phyloP scores from a whole-genome alignment of 2,797 vertebrate genomes.

The Scleropages formosus region DNA sequence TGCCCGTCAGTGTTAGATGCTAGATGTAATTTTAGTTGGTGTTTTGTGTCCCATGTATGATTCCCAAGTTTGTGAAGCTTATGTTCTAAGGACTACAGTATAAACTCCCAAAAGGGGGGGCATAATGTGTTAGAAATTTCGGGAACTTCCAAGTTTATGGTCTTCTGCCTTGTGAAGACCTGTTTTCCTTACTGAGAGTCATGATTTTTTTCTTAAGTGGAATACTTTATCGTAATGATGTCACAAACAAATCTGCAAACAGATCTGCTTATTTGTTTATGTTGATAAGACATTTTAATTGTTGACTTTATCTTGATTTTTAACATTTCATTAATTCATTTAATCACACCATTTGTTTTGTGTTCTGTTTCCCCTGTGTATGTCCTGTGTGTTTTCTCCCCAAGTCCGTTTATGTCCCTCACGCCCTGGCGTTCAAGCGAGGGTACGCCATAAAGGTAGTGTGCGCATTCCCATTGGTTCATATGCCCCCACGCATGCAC shows the following conservation, averaged over 20 bases:
- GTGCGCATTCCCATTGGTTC: conserved; percentile 69
- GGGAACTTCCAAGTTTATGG: too few species aligned
- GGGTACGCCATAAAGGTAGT: conserved; percentile 95
- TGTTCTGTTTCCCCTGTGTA: conserved; percentile 65
- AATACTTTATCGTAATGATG: neutral
- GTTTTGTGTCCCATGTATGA: too few species aligned
- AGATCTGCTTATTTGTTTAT: conserved; percentile 50
- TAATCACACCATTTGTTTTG: conserved; percentile 78
- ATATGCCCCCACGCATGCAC: conserved; percentile 67
- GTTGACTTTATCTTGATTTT: conserved; percentile 63
- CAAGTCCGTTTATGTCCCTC: conserved; percentile 97
- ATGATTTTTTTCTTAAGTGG: neutral
- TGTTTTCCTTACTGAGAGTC: neutral
- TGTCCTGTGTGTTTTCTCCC: conserved; percentile 65
- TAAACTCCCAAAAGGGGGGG: too few species aligned
- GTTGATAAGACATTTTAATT: conserved; percentile 46
- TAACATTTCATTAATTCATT: conserved; percentile 70
- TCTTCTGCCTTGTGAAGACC: neutral
- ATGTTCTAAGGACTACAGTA: too few species aligned
- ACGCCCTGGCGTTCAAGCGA: conserved; percentile 97
- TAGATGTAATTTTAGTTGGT: too few species aligned
- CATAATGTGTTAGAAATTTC: too few species aligned
- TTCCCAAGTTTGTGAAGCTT: too few species aligned
- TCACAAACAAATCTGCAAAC: neutral
- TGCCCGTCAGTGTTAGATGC: too few species aligned